Conservation (phyloP, 2,113 vertebrate genomes). For the Hippocampus guttulatus region DNA sequence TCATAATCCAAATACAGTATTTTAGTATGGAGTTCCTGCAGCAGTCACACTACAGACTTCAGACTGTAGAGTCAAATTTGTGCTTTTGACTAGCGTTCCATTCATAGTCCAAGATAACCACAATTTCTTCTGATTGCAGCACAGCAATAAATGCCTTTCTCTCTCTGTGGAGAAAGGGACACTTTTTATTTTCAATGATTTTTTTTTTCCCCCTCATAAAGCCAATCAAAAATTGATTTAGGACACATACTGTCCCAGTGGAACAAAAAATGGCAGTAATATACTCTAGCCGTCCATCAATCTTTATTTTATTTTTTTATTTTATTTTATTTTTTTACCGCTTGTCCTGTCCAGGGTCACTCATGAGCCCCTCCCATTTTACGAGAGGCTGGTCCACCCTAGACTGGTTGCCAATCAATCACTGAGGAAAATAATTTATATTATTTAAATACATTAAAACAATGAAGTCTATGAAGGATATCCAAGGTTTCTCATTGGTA, state of each 20-base stretch:
- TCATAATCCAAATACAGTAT: no score
- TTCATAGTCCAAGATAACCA: no score
- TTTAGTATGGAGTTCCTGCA: no score
- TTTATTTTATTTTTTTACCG: neutral
- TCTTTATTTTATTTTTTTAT: neutral
- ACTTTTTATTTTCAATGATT: no score
- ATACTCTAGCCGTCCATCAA: neutral
- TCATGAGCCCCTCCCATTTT: neutral
- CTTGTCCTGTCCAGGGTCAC: neutral
- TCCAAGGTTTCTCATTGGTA: slow-evolving; percentile 58
- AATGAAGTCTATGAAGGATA: slow-evolving; percentile 18
- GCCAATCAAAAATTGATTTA: neutral
- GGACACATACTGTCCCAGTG: neutral
- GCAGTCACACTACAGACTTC: no score
- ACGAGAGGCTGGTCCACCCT: neutral
- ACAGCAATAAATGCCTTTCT: no score
- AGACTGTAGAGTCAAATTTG: no score
- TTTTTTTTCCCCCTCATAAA: neutral
- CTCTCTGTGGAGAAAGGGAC: no score
- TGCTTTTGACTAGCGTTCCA: no score
- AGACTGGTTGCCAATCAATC: neutral
- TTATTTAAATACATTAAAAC: neutral
- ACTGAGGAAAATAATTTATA: neutral
- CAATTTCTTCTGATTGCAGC: no score
- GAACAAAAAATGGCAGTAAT: no score